These are phyloP conservation scores for Tyrannus savana DNA, from an alignment of 2,113 vertebrate species.

Conservation along the genomic window DNA sequence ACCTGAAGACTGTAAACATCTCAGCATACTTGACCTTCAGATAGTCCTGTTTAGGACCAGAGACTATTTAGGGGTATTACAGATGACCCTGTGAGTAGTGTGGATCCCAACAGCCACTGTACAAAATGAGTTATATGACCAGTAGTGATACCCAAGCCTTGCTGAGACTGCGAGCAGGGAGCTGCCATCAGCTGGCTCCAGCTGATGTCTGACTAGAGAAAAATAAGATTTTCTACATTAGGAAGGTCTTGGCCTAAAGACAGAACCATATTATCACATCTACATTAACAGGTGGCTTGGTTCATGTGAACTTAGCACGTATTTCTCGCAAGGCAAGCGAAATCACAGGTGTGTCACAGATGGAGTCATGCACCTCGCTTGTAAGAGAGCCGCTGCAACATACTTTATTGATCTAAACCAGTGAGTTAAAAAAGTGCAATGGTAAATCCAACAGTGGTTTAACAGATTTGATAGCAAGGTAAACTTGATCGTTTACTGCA, in stretches of 20 bases:
- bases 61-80: background rate
- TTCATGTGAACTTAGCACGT: rapidly evolving
- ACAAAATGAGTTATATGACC: background rate
- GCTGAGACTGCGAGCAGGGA: background rate
- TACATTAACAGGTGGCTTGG: rapidly evolving
- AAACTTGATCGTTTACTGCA: background rate
- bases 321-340: background rate
- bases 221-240: background rate
- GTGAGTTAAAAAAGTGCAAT: background rate
- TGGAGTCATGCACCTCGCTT: background rate
- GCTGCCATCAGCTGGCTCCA: background rate
- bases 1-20: background rate
- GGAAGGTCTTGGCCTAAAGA: background rate
- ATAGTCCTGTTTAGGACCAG: background rate
- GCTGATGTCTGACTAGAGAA: background rate
- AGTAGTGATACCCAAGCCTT: background rate
- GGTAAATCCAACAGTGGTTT: background rate
- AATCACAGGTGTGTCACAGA: background rate
- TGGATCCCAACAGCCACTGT: background rate
- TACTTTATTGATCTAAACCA: background rate
- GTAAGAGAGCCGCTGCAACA: background rate
- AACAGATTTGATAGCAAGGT: background rate
- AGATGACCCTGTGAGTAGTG: background rate
- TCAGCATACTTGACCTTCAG: background rate
- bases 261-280: rapidly evolving